Conservation (phyloP, 2,888 invertebrate species). For the Vandiemenella viatica region DNA sequence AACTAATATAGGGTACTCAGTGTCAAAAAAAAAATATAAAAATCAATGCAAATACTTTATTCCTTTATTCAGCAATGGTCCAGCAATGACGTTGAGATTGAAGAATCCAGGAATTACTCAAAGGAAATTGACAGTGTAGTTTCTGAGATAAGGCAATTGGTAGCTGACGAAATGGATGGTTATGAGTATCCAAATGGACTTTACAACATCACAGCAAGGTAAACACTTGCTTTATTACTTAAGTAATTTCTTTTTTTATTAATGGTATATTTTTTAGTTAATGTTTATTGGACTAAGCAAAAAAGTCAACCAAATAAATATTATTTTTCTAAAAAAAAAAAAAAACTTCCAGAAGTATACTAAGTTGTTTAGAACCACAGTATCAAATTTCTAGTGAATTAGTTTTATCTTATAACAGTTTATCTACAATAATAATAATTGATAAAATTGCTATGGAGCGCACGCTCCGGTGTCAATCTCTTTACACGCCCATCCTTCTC, state of each 20-base stretch:
- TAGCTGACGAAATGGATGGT: constrained; percentile 41
- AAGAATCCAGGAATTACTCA: neutral
- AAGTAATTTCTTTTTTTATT: neutral
- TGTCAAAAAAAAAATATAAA: too few relatives aligned
- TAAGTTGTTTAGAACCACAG: too few relatives aligned
- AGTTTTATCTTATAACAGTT: too few relatives aligned
- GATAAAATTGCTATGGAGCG: too few relatives aligned
- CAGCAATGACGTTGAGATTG: neutral
- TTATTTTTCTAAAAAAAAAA: too few relatives aligned
- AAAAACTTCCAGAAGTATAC: too few relatives aligned
- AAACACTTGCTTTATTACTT: constrained; percentile 22
- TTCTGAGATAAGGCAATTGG: constrained; percentile 35
- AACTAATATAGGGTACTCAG: too few relatives aligned
- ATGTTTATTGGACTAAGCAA: neutral
- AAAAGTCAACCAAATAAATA: neutral
- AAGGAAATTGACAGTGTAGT: constrained; percentile 38
- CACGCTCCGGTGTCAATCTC: too few relatives aligned
- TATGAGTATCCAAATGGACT: constrained; percentile 44
- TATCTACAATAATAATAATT: too few relatives aligned
- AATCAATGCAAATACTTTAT: too few relatives aligned
- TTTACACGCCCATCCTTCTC: too few relatives aligned
- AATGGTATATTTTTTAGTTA: neutral
- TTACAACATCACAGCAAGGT: constrained; percentile 35
- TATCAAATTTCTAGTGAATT: too few relatives aligned
- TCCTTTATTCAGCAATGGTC: neutral